phyloP scores from a whole-genome alignment of 2,888 invertebrate species.

The Molanna angustata region DNA sequence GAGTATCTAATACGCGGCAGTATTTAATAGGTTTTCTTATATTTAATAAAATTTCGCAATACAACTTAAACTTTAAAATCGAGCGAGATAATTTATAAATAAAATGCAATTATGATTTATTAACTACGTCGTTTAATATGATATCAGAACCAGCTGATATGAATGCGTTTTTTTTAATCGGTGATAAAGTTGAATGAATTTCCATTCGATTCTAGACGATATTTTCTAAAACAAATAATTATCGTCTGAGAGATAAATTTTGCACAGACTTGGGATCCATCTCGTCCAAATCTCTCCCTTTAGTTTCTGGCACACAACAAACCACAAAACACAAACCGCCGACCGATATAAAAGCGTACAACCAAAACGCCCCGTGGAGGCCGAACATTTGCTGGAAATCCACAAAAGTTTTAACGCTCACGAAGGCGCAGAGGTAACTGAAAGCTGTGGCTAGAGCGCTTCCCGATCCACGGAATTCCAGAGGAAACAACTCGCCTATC shows the following conservation, averaged over 20 bases:
- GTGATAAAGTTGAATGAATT: too few species aligned
- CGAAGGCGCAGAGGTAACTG: conserved; percentile 83
- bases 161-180: too few species aligned
- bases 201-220: too few species aligned
- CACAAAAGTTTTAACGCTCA: conserved; percentile 82
- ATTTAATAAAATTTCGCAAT: too few species aligned
- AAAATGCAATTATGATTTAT: too few species aligned
- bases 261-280: conserved; percentile 70
- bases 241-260: conserved; percentile 23
- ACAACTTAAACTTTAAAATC: too few species aligned
- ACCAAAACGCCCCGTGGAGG: conserved; percentile 82
- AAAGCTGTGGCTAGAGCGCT: conserved; percentile 83
- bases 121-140: too few species aligned
- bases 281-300: conserved; percentile 85
- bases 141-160: too few species aligned
- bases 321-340: conserved; percentile 81
- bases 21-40: too few species aligned
- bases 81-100: too few species aligned
- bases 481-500: conserved; percentile 79
- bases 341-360: conserved; percentile 80
- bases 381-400: conserved; percentile 76
- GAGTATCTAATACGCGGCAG: too few species aligned
- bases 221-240: too few species aligned
- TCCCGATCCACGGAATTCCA: conserved; percentile 82
- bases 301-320: conserved; percentile 86